These are phyloP conservation scores for Chroicocephalus ridibundus DNA, from an alignment of 2,113 vertebrate genomes.

Conservation along the genomic window DNA sequence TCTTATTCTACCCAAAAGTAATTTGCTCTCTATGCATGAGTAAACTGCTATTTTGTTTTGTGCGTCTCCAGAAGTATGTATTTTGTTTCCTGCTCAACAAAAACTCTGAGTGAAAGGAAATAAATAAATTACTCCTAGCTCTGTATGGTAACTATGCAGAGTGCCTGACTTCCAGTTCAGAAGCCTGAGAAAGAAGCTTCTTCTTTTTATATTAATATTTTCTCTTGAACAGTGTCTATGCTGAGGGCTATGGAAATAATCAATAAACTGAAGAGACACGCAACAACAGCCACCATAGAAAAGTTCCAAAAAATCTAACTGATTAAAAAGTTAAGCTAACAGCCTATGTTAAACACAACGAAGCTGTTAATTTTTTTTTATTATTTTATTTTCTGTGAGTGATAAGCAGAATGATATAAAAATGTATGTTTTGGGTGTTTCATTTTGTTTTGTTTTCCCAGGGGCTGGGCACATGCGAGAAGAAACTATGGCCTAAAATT, in stretches of 20 bases:
- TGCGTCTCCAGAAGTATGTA: neutral
- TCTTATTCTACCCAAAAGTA: conserved; percentile 43
- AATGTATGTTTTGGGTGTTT: neutral
- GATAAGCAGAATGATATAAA: neutral
- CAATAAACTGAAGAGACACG: neutral
- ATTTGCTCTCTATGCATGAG: conserved; percentile 51
- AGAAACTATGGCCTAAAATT: neutral
- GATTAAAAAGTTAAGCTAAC: neutral
- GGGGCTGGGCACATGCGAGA: neutral
- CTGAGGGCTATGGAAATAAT: neutral
- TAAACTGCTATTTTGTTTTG: conserved; percentile 53
- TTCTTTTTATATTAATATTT: neutral
- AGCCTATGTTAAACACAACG: neutral
- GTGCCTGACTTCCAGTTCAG: neutral
- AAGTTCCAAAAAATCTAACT: neutral
- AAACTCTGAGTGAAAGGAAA: conserved; percentile 21
- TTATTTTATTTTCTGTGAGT: neutral
- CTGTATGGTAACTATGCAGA: neutral
- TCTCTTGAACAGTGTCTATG: neutral
- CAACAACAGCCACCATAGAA: neutral
- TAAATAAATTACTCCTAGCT: neutral
- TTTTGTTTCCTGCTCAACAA: neutral
- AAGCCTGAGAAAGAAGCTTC: neutral
- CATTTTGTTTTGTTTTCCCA: neutral
- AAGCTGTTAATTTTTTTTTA: neutral